Conservation (phyloP, 2,888 invertebrate genomes). For the Drosophila subsilvestris region DNA sequence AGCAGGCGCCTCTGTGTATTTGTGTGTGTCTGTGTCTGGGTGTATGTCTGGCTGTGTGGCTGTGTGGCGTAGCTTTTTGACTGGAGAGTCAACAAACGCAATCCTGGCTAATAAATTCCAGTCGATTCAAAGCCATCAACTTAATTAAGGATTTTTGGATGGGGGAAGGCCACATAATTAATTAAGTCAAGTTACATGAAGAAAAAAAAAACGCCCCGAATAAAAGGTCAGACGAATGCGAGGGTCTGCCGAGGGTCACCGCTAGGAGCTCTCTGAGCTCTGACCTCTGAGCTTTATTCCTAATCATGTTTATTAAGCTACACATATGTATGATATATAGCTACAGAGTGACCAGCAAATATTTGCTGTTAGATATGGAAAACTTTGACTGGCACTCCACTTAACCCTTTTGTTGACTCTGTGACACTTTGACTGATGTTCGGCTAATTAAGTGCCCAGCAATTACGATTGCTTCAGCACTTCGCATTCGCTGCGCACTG, state of each 20-base stretch:
- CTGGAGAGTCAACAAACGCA: slow-evolving; percentile 55
- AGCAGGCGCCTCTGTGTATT: neutral
- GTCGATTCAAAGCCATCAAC: slow-evolving; percentile 75
- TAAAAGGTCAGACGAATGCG: neutral
- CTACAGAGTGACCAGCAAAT: slow-evolving; percentile 7
- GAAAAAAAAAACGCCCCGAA: slow-evolving; percentile 2
- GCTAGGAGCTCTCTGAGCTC: neutral
- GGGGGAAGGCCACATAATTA: slow-evolving; percentile 74
- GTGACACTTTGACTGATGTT: slow-evolving; percentile 76
- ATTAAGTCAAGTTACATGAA: slow-evolving; percentile 63
- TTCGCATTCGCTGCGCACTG: slow-evolving; percentile 65
- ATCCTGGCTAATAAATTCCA: slow-evolving; percentile 70
- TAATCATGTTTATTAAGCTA: neutral
- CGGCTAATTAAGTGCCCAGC: slow-evolving; percentile 69
- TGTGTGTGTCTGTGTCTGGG: slow-evolving; percentile 13
- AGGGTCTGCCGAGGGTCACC: slow-evolving; percentile 31
- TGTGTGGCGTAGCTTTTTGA: slow-evolving; percentile 54
- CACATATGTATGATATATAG: slow-evolving; percentile 9
- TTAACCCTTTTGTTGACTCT: slow-evolving; percentile 30
- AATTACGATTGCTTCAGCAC: slow-evolving; percentile 45
- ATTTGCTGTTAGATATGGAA: neutral
- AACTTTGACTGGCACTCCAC: slow-evolving; percentile 23
- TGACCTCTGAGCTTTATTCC: slow-evolving; percentile 1
- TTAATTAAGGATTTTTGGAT: slow-evolving; percentile 77
- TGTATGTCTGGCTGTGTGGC: slow-evolving; percentile 11